These are phyloP conservation scores for Lacerta viridis DNA, from an alignment of 2,797 vertebrate species.

Conservation along the genomic window DNA sequence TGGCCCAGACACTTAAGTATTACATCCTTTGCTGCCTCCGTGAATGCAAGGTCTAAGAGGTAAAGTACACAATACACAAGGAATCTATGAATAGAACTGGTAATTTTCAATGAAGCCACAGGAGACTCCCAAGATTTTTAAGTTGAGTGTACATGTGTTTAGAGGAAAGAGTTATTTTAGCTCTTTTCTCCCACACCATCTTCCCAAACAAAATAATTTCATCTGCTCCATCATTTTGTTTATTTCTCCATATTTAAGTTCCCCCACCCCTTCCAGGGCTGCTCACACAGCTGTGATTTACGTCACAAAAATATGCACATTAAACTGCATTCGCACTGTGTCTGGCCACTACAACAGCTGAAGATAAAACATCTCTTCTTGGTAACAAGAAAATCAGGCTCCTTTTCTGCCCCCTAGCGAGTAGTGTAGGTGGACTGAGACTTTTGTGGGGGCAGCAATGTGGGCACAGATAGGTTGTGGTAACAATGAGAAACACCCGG, in stretches of 20 bases:
- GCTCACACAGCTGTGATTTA: background rate
- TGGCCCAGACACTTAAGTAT: no score
- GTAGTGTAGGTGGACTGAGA: background rate
- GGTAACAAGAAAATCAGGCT: background rate
- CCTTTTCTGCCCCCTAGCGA: background rate
- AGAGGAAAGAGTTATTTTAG: background rate
- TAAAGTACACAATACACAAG: background rate
- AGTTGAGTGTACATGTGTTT: background rate
- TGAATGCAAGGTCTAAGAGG: background rate
- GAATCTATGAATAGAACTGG: background rate
- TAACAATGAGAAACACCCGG: background rate
- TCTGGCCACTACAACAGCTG: background rate
- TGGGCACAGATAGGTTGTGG: background rate
- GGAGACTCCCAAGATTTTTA: background rate
- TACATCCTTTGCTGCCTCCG: background rate
- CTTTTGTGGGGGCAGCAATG: background rate
- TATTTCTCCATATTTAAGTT: background rate
- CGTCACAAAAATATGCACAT: background rate
- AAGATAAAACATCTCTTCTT: background rate
- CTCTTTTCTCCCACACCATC: background rate
- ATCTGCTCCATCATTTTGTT: background rate
- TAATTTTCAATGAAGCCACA: background rate
- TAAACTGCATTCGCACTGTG: background rate
- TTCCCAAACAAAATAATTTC: background rate
- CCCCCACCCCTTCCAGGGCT: background rate